Evolutionary conservation across 2,113 vertebrate species (phyloP).

Genomic region (Todiramphus chloris): DNA sequence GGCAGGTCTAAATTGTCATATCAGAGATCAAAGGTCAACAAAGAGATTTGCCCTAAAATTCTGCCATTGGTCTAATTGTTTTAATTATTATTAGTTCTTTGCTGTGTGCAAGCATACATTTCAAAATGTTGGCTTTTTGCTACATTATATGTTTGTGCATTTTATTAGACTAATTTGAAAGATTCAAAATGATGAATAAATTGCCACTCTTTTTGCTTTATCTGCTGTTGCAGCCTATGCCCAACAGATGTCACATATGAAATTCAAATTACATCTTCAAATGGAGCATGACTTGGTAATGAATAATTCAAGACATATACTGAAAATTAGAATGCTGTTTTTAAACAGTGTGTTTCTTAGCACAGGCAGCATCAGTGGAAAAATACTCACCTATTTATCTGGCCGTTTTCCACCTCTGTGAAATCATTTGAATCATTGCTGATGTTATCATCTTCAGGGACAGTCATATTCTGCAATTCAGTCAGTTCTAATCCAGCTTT

Average conservation of each 20-base stretch:
- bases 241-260: conserved; percentile 75
- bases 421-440: conserved; percentile 85
- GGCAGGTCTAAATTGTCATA: neutral
- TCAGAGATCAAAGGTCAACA: neutral
- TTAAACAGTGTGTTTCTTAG: conserved; percentile 53
- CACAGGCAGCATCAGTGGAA: conserved; percentile 37
- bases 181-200: conserved; percentile 66
- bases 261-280: conserved; percentile 77
- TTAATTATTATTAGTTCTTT: neutral
- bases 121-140: conserved; percentile 27
- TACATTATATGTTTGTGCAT: conserved; percentile 32
- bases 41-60: neutral
- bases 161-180: conserved; percentile 69
- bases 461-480: conserved; percentile 81
- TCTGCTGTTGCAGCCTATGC: conserved; percentile 62
- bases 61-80: neutral
- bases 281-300: conserved; percentile 71
- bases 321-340: conserved; percentile 66
- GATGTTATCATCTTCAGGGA: conserved; percentile 80
- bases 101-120: neutral
- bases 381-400: conserved; percentile 82
- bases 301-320: conserved; percentile 71
- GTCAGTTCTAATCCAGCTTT: conserved; percentile 80
- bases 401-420: conserved; percentile 79
- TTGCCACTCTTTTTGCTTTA: conserved; percentile 64